phyloP scores from a whole-genome alignment of 2,888 invertebrate species.

The Thecocarcelia acutangulata region DNA sequence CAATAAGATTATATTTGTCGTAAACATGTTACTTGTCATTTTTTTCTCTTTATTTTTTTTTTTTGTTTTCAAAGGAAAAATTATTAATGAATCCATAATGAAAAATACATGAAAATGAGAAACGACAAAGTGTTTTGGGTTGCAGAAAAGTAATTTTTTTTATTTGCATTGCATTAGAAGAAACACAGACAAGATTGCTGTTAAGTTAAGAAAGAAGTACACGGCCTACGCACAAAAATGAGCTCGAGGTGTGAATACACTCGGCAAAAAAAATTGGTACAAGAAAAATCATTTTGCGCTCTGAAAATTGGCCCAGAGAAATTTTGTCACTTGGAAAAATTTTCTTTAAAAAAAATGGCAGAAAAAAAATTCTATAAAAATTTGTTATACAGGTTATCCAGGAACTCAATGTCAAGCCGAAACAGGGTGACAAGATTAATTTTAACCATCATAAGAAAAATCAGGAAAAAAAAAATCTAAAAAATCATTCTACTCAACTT shows the following conservation, averaged over 20 bases:
- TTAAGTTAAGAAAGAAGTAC: constrained; percentile 1
- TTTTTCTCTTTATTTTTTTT: neutral
- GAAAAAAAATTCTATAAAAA: too few species aligned
- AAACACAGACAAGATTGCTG: constrained; percentile 33
- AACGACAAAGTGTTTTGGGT: constrained; percentile 31
- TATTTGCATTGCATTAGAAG: constrained; percentile 41
- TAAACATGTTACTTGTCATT: constrained; percentile 60
- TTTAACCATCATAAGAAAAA: too few species aligned
- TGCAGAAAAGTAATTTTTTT: constrained; percentile 9
- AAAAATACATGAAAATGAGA: constrained; percentile 12
- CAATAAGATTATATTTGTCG: constrained; percentile 49
- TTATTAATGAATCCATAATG: constrained; percentile 43
- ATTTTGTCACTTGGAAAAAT: too few species aligned
- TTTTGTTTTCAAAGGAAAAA: neutral
- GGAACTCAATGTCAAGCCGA: too few species aligned
- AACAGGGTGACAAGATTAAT: too few species aligned
- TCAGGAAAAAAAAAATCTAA: too few species aligned
- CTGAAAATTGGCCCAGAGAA: too few species aligned
- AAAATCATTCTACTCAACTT: too few species aligned
- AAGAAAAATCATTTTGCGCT: too few species aligned
- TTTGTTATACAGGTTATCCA: too few species aligned
- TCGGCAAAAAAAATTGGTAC: neutral
- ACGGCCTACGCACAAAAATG: constrained; percentile 43
- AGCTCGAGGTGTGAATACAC: neutral
- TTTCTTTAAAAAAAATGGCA: too few species aligned